Evolutionary conservation across 2,113 vertebrate species (phyloP).

Genomic region (Carettochelys insculpta): DNA sequence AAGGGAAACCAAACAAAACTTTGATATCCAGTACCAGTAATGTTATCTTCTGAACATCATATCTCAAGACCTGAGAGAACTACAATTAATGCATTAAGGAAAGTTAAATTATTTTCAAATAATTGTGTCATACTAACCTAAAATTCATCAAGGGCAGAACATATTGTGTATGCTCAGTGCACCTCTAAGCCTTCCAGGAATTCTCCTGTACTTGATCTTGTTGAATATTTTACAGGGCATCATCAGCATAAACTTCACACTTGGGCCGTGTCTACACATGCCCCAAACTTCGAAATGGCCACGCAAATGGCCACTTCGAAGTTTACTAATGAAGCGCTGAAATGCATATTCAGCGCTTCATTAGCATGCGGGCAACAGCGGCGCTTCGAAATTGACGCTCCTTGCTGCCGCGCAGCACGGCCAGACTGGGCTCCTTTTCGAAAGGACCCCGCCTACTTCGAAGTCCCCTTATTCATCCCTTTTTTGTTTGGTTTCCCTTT

Average conservation of each 20-base stretch:
- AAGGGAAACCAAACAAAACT: not conserved
- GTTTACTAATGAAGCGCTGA: no score
- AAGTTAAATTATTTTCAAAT: not conserved
- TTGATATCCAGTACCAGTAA: not conserved
- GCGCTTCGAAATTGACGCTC: no score
- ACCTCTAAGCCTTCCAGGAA: not conserved
- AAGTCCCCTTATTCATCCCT: no score
- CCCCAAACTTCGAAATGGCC: no score
- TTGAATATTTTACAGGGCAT: not conserved
- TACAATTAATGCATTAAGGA: accelerated
- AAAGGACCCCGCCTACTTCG: no score
- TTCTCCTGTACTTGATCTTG: not conserved
- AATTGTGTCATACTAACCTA: not conserved
- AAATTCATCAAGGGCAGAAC: slow-evolving; percentile 31
- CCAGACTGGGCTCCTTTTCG: no score
- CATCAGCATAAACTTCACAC: not conserved
- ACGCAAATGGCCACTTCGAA: no score
- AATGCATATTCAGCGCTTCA: no score
- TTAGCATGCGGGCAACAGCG: no score
- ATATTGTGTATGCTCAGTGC: not conserved
- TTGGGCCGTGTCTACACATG: no score
- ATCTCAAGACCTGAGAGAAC: not conserved
- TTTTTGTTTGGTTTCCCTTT: no score
- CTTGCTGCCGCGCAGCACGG: no score
- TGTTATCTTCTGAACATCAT: not conserved